These are phyloP conservation scores for Litocranius walleri DNA, from an alignment of 2,113 vertebrate genomes.

Conservation along the genomic window DNA sequence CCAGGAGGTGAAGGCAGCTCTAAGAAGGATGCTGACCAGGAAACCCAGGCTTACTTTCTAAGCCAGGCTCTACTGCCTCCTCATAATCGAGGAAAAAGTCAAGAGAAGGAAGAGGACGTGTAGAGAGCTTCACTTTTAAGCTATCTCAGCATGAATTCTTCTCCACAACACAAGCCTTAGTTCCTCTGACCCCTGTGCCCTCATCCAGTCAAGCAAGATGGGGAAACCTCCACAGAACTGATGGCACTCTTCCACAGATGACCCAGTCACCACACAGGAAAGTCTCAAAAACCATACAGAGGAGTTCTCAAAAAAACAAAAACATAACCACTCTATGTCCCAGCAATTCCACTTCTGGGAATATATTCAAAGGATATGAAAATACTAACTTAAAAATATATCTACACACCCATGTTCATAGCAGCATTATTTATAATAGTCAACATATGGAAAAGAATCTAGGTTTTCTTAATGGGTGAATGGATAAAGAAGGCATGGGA, in stretches of 20 bases:
- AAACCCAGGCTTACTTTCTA: conserved; percentile 1
- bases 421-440: background rate
- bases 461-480: background rate
- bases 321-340: background rate
- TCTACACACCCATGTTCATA: background rate
- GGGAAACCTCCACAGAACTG: background rate
- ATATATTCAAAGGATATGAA: background rate
- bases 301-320: background rate
- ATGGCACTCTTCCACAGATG: background rate
- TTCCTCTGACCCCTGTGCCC: background rate
- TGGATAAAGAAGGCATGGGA: background rate
- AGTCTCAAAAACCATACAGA: background rate
- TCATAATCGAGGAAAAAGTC: background rate
- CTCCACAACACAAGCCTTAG: background rate
- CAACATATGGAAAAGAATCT: background rate
- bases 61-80: background rate
- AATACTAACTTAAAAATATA: background rate
- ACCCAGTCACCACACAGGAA: background rate
- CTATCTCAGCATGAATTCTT: background rate
- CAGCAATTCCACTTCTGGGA: background rate
- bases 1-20: conserved; percentile 32
- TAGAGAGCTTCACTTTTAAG: background rate
- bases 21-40: conserved; percentile 1
- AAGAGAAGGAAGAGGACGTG: background rate
- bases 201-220: background rate